phyloP scores from a whole-genome alignment of 2,797 vertebrate species.

The Megalops cyprinoides region DNA sequence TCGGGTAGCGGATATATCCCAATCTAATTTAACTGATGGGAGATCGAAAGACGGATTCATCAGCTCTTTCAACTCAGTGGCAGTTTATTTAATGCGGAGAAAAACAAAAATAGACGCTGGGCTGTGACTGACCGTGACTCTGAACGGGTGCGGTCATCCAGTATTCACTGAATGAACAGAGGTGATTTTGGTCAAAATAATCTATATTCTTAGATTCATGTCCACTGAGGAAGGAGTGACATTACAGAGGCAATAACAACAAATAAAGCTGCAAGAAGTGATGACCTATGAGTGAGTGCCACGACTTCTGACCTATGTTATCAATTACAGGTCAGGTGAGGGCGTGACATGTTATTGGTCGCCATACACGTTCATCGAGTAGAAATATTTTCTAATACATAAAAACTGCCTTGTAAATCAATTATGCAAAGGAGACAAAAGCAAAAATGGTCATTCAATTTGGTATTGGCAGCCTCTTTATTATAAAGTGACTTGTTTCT shows the following conservation, averaged over 20 bases:
- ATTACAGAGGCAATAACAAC: neutral
- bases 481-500: too few species aligned
- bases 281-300: neutral
- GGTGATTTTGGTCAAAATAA: neutral
- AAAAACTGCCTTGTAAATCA: too few species aligned
- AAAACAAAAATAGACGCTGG: neutral
- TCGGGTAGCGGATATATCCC: slow-evolving; percentile 13
- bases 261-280: neutral
- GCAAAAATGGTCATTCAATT: too few species aligned
- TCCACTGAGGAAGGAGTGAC: neutral
- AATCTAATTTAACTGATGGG: slow-evolving; percentile 19
- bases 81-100: neutral
- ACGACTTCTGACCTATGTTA: neutral
- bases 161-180: neutral
- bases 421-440: too few species aligned
- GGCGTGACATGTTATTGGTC: neutral
- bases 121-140: neutral
- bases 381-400: too few species aligned
- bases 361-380: too few species aligned
- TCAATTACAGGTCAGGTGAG: neutral
- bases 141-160: too few species aligned
- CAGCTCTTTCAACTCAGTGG: neutral
- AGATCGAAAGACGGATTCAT: slow-evolving; percentile 22
- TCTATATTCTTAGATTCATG: neutral
- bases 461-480: too few species aligned